These are phyloP conservation scores for Aphaenogaster rudis DNA, from an alignment of 1,140 invertebrate species.

Conservation along the genomic window DNA sequence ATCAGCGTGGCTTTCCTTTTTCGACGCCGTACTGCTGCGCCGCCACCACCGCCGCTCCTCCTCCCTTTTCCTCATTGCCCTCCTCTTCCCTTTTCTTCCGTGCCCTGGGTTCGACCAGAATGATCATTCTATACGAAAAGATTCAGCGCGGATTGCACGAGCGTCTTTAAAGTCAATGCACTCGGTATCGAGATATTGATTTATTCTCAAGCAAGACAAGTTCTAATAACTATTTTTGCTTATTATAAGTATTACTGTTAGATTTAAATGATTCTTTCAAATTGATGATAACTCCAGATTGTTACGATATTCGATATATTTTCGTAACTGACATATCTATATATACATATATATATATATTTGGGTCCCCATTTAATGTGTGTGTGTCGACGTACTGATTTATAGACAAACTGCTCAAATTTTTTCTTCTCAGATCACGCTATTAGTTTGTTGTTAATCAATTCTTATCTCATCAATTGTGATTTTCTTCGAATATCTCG, in stretches of 20 bases:
- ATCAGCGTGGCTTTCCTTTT: conserved; percentile 76
- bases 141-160: conserved; percentile 27
- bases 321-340: not conserved
- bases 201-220: conserved; percentile 9
- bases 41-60: conserved; percentile 39
- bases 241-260: not conserved
- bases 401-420: not conserved
- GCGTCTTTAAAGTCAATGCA: conserved; percentile 19
- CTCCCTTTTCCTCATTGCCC: conserved; percentile 51
- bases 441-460: not conserved
- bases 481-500: conserved; percentile 5
- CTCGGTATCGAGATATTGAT: not conserved
- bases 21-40: conserved; percentile 58
- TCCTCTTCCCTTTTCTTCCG: conserved; percentile 60
- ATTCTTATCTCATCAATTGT: not conserved
- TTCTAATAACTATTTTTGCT: not conserved
- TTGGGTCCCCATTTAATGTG: too few species aligned
- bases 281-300: not conserved
- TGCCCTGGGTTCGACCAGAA: conserved; percentile 16
- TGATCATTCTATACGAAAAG: conserved; percentile 50
- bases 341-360: not conserved
- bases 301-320: not conserved
- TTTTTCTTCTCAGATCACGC: not conserved
- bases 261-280: not conserved
- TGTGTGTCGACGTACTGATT: not conserved